phyloP scores from a whole-genome alignment of 2,888 invertebrate genomes.

The Ochropleura leucogaster region DNA sequence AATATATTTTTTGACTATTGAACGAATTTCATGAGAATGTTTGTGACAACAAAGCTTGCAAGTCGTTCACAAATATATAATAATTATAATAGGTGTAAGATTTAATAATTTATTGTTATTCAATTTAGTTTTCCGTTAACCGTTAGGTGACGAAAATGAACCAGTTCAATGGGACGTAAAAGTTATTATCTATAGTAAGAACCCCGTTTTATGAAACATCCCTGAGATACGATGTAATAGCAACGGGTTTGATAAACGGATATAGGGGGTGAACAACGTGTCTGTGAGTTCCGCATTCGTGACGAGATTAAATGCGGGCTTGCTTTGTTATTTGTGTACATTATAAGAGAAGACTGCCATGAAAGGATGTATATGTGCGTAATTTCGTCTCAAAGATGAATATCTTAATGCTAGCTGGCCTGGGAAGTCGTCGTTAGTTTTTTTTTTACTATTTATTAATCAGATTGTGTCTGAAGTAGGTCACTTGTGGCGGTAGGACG shows the following conservation, averaged over 20 bases:
- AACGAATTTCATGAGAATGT: constrained; percentile 86
- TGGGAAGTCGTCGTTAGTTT: constrained; percentile 72
- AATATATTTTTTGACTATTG: constrained; percentile 91
- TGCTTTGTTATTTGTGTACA: constrained; percentile 88
- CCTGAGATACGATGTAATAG: constrained; percentile 78
- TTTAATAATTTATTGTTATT: constrained; percentile 90
- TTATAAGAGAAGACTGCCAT: constrained; percentile 89
- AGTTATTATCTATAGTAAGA: constrained; percentile 88
- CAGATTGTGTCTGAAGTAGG: constrained; percentile 73
- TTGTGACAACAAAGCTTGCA: constrained; percentile 88
- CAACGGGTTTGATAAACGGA: constrained; percentile 80
- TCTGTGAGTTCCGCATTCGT: constrained; percentile 82
- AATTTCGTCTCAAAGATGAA: constrained; percentile 87
- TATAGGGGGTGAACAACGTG: constrained; percentile 86
- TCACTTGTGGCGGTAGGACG: constrained; percentile 71
- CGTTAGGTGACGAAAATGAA: constrained; percentile 89
- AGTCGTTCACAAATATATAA: constrained; percentile 87
- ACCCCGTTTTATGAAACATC: constrained; percentile 80
- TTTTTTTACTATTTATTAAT: constrained; percentile 74
- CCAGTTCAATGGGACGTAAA: constrained; percentile 90
- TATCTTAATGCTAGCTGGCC: constrained; percentile 80
- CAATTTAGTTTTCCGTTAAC: constrained; percentile 89
- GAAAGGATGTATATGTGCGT: constrained; percentile 86
- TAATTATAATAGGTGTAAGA: constrained; percentile 89
- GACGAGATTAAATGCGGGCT: constrained; percentile 80